Conservation (phyloP, 2,113 vertebrate species). For the Myotis yumanensis region DNA sequence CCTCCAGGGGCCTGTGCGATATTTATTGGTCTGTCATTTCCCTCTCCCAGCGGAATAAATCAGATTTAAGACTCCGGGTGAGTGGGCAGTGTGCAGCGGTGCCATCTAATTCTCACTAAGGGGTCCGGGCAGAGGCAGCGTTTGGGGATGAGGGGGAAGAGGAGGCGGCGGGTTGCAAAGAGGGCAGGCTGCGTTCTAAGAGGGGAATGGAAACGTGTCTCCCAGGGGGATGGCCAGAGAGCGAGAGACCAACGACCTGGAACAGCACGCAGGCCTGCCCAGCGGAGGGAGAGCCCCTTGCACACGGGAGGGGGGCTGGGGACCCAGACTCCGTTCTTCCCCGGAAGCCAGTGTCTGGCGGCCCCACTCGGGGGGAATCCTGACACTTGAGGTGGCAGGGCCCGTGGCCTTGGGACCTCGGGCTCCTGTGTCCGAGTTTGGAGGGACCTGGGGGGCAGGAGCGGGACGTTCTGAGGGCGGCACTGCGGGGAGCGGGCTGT, state of each 20-base stretch:
- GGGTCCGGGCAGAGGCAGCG: background rate
- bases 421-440: background rate
- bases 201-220: background rate
- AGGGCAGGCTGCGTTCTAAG: background rate
- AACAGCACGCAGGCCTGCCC: background rate
- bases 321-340: background rate
- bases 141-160: background rate
- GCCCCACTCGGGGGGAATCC: background rate
- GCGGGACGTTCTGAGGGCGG: background rate
- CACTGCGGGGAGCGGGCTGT: background rate
- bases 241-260: background rate
- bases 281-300: background rate
- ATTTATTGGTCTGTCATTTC: slow-evolving; percentile 45
- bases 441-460: background rate
- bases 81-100: background rate
- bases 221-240: background rate
- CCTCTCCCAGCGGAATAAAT: slow-evolving; percentile 67
- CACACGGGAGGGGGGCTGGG: background rate
- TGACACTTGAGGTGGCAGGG: background rate
- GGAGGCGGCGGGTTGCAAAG: background rate
- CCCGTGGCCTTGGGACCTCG: rapidly evolving
- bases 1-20: slow-evolving; percentile 11
- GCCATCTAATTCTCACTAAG: background rate
- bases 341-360: background rate
- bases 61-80: slow-evolving; percentile 16